Evolutionary conservation across 2,888 invertebrate genomes (phyloP), one percentile per base, ranked within the genome.

Genomic region (Rhopalosiphum nymphaeae): DNA sequence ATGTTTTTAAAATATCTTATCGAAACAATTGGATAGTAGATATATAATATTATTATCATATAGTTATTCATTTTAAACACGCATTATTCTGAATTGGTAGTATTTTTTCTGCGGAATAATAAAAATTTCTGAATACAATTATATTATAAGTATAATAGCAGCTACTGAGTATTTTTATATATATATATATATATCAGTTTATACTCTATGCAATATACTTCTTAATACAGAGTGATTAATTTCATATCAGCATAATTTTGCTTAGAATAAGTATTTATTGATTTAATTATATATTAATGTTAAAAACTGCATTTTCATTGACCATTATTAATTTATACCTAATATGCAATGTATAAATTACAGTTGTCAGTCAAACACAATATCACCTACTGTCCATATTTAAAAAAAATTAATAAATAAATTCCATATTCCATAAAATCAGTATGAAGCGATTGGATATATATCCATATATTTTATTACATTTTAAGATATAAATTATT

Each of bases 191-290:
- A 21, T 78, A 21, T 36, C 9, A 21, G 21, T 21, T 78, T 78
- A 78, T 78, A 78, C 78, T 78, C 78, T 78, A 78, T 78, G 78
- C 78, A 78, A 78, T 78, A 78, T 36, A 78, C 78, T 78, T 36
- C 36, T 78, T 78, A 21, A 36, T 78, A 78, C 78, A 78, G 78
- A 78, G 78, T 78, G 36, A 78, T 78, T 78, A 2, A 36, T 36
- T 21, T 78, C 1, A 1, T 78, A 1, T 42, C 9, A 78, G 2
- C 21, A 78, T 78, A 78, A 2, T 21, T 36, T 36, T 78, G 21
- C 21, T 21, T 36, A 78, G 36, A 78, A 36, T 9, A 21, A 36
- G 21, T 42, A 29, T 61, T 29, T 29, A 57, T 26, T 57, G 10
- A n/a, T 67, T n/a, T 67, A 67, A 67, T n/a, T n/a, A 36, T 78